Evolutionary conservation across 2,797 vertebrate species (phyloP).

Genomic region (Eospalax fontanierii): DNA sequence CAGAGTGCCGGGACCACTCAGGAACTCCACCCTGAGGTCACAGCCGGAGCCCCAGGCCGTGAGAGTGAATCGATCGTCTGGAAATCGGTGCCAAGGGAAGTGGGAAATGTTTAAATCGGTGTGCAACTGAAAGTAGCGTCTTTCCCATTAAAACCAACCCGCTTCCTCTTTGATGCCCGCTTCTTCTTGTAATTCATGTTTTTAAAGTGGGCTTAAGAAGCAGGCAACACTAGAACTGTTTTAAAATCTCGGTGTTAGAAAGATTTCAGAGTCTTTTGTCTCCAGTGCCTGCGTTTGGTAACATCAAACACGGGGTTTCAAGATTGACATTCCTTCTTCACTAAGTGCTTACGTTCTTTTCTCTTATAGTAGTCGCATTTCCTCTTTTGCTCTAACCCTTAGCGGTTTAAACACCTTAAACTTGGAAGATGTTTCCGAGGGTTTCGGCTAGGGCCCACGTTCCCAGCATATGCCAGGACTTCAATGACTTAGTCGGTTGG

Average conservation of each 20-base stretch:
- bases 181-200: constrained; percentile 8
- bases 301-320: not conserved
- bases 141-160: not conserved
- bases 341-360: not conserved
- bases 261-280: not conserved
- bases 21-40: not conserved
- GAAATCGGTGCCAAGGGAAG: constrained; percentile 47
- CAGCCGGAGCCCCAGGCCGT: not conserved
- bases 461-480: constrained; percentile 9
- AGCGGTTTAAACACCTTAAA: not conserved
- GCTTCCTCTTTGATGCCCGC: constrained; percentile 35
- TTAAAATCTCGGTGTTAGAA: constrained; percentile 28
- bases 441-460: not conserved
- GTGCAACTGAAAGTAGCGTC: constrained; percentile 50
- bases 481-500: not conserved
- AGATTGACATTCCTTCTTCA: not conserved
- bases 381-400: not conserved
- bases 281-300: not conserved
- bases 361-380: constrained; percentile 27
- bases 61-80: constrained; percentile 42
- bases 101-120: constrained; percentile 50
- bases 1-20: not conserved
- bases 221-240: not conserved
- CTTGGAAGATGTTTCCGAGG: constrained; percentile 28
- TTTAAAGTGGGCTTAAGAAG: constrained; percentile 45